phyloP scores from a whole-genome alignment of 2,888 invertebrate species.

The Smittia aterrima region DNA sequence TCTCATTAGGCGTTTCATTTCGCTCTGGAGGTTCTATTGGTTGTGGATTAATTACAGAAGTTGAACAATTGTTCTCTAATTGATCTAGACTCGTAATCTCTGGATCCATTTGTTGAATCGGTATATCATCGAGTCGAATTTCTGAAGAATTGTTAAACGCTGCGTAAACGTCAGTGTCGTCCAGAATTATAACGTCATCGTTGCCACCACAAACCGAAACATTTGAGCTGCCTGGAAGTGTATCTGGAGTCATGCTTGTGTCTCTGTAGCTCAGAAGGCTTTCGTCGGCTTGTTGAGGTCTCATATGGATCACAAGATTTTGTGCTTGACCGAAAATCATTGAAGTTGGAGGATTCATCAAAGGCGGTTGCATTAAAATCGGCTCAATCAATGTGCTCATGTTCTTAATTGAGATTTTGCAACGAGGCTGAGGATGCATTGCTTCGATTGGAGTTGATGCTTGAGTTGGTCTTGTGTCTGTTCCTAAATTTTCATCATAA shows the following conservation, averaged over 20 bases:
- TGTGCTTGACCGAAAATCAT: slow-evolving; percentile 33
- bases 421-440: not conserved
- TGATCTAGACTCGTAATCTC: not conserved
- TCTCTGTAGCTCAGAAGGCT: slow-evolving; percentile 22
- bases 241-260: slow-evolving; percentile 28
- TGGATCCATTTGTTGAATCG: not conserved
- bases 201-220: slow-evolving; percentile 29
- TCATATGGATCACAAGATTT: slow-evolving; percentile 33
- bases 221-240: slow-evolving; percentile 28
- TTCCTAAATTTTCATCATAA: not conserved
- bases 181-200: slow-evolving; percentile 31
- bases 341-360: not conserved
- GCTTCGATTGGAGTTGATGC: not conserved
- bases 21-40: not conserved
- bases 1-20: slow-evolving; percentile 1
- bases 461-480: not conserved
- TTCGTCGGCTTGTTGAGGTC: slow-evolving; percentile 22
- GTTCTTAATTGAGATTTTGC: slow-evolving; percentile 36
- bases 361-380: slow-evolving; percentile 23
- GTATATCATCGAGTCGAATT: not conserved
- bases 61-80: not conserved
- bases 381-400: slow-evolving; percentile 34
- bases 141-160: not conserved
- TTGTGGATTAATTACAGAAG: not conserved
- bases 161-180: not conserved